phyloP scores from a whole-genome alignment of 1,140 invertebrate species.

The Sitobion miscanthi region DNA sequence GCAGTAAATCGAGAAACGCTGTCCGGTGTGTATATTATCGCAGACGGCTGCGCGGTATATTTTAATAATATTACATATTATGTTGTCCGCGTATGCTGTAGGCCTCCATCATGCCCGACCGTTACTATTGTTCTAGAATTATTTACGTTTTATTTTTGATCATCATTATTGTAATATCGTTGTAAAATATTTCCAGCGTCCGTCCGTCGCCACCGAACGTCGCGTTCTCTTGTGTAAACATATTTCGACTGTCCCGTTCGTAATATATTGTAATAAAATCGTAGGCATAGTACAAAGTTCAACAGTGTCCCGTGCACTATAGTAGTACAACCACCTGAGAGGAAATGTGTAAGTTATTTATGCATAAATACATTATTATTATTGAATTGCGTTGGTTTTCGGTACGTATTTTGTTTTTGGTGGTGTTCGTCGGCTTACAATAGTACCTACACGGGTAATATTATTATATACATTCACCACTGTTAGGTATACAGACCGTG shows the following conservation, averaged over 20 bases:
- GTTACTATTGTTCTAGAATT: neutral
- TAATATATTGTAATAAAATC: neutral
- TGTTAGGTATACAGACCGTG: neutral
- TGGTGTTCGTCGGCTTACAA: neutral
- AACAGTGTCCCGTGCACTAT: neutral
- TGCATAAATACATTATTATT: neutral
- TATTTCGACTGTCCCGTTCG: neutral
- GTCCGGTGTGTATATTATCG: slow-evolving; percentile 12
- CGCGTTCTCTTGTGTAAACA: neutral
- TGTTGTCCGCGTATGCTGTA: neutral
- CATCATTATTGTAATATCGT: neutral
- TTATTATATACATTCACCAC: neutral
- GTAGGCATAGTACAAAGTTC: slow-evolving; percentile 21
- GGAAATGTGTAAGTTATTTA: slow-evolving; percentile 52
- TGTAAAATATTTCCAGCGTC: neutral
- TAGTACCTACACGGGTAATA: too few relatives aligned
- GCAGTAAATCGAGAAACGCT: slow-evolving; percentile 21
- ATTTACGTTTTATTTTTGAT: neutral
- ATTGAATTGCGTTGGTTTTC: neutral
- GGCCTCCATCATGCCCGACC: neutral
- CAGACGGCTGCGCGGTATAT: neutral
- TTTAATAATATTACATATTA: neutral
- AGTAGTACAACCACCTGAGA: neutral
- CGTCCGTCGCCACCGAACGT: neutral
- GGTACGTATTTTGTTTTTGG: neutral